Evolutionary conservation across 2,113 vertebrate genomes (phyloP), one percentile per base, ranked within the genome.

Genomic region (Aldabrachelys gigantea): DNA sequence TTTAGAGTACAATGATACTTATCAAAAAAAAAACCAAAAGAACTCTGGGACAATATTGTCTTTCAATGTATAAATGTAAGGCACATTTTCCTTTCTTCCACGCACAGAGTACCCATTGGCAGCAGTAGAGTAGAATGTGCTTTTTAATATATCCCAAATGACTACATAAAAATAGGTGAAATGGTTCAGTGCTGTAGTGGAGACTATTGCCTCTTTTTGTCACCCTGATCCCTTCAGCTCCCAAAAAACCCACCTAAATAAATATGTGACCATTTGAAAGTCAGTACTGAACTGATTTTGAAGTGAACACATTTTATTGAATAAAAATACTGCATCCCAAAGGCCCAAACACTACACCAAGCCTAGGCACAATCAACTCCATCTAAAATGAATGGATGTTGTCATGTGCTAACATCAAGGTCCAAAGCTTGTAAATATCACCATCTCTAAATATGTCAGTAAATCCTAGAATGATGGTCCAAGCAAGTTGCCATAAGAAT

Each of bases 361-460:
- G 31, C 13, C 8, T n/a, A 21, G 38, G 38, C 0, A 1, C 6
- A 24, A 0, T 31, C 27, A 52, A 6, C 38, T 38, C 75, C 49
- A 35, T 83, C 4, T 10, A 21, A 29, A 29, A 29, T 85, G 82
- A 89, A 57, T 6, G 53, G 35, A 24, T 3, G 11, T 0, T 2
- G 3, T 47, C 16, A 5, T 2, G 19, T 85, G 59, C 27, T 38
- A 54, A 31, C 47, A 9, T 47, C 75, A 47, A 47, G 79, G 79
- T 25, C 50, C 35, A 80, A 27, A 87, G 11, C 54, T 75, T 12
- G 7, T 86, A 38, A 57, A 3, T 0, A 1, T 0, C 8, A 5
- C 0, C 83, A 5, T n/a, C 82, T 75, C 22, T 85, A 57, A 78
- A 10, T 3, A 3, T 0, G 1, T 76, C 41, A 24, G 6, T 35